A percentile compares a stretch with the other conserved stretches of the same genome.
These are phyloP conservation scores for Venustaconcha ellipsiformis DNA, from an alignment of 1,140 invertebrate species.

Conservation along the genomic window DNA sequence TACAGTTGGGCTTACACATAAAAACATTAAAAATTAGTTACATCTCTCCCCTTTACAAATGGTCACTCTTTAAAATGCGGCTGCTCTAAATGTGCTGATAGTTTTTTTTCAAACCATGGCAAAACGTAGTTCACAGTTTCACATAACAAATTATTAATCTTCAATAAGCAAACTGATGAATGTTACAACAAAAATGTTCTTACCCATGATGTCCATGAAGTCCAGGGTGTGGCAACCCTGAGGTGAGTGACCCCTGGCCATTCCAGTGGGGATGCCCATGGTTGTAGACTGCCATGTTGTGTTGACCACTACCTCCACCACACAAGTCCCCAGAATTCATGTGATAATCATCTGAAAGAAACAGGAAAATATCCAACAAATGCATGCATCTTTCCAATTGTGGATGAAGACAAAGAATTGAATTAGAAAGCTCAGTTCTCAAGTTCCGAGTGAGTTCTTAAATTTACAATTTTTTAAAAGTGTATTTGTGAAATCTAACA, in stretches of 20 bases:
- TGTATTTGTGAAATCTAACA: neutral
- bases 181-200: neutral
- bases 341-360: constrained; percentile 27
- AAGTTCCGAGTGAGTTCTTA: neutral
- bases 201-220: constrained; percentile 25
- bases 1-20: too few species aligned
- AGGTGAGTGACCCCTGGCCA: constrained; percentile 24
- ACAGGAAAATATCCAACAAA: neutral
- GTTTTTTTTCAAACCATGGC: neutral
- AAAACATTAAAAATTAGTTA: too few species aligned
- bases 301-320: constrained; percentile 13
- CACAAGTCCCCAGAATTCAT: constrained; percentile 12
- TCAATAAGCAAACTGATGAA: neutral
- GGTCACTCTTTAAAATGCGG: too few species aligned
- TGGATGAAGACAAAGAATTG: neutral
- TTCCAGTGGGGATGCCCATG: constrained; percentile 29
- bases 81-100: neutral
- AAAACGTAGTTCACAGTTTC: neutral
- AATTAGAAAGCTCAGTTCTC: neutral
- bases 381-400: neutral
- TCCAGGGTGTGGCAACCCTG: constrained; percentile 20
- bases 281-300: constrained; percentile 27
- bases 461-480: neutral
- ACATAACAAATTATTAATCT: neutral
- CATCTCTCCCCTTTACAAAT: too few species aligned